A percentile compares a stretch with the other conserved stretches of the same genome.
These are phyloP conservation scores for Capra hircus DNA, from an alignment of 2,113 vertebrate genomes.

Conservation along the genomic window DNA sequence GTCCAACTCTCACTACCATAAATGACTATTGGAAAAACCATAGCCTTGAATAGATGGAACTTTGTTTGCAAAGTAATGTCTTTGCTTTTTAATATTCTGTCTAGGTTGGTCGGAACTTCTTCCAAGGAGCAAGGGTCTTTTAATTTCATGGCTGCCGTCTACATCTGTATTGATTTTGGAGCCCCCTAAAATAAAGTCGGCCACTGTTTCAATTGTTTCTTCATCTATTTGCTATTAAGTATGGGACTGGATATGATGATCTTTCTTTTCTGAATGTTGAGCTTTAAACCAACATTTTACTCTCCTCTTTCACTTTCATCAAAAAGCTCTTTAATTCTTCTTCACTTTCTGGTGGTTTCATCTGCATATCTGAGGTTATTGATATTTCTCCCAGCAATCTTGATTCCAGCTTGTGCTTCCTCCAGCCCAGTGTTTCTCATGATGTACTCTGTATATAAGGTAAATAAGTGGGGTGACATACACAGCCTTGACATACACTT, in stretches of 20 bases:
- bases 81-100: not conserved
- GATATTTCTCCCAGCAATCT: no score
- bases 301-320: not conserved
- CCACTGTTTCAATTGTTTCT: not conserved
- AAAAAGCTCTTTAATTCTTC: not conserved
- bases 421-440: no score
- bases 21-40: not conserved
- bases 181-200: rapidly evolving
- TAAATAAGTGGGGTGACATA: no score
- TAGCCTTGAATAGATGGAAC: not conserved
- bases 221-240: not conserved
- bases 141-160: not conserved
- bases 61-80: not conserved
- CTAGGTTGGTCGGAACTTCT: not conserved
- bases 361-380: not conserved
- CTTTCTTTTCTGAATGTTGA: not conserved
- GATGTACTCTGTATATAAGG: no score
- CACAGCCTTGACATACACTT: not conserved
- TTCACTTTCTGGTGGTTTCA: not conserved
- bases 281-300: not conserved
- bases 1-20: not conserved
- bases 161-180: not conserved
- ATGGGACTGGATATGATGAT: rapidly evolving
- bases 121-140: not conserved
- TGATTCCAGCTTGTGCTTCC: no score